Percentiles rank a stretch among this genome's conserved stretches.
Evolutionary conservation across 2,113 vertebrate species (phyloP).

Genomic region (Gopherus flavomarginatus): DNA sequence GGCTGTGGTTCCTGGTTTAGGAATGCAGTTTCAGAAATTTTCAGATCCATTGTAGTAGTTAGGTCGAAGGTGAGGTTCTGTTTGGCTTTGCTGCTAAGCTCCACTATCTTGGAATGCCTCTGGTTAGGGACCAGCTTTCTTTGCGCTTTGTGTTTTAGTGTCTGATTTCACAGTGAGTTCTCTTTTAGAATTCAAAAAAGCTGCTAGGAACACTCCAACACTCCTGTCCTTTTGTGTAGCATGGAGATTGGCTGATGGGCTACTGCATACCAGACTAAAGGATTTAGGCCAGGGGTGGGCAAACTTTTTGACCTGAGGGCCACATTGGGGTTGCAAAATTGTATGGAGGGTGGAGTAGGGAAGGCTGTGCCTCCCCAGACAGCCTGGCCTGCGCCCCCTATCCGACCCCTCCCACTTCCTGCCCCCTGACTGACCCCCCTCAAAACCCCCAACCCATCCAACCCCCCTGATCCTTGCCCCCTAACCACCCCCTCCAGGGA

Average conservation of each 20-base stretch:
- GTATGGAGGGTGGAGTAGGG: too few relatives aligned
- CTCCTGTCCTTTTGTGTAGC: neutral
- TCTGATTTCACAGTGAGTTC: neutral
- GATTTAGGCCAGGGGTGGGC: neutral
- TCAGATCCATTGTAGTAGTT: neutral
- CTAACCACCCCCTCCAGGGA: too few relatives aligned
- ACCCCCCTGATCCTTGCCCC: too few relatives aligned
- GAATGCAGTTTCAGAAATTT: neutral
- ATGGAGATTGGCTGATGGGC: neutral
- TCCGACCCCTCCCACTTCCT: too few relatives aligned
- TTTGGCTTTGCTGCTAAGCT: neutral
- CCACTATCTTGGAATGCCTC: neutral
- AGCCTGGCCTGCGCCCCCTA: too few relatives aligned
- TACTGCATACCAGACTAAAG: neutral
- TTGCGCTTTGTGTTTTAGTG: neutral
- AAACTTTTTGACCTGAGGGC: too few relatives aligned
- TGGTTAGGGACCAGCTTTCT: neutral
- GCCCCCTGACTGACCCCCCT: too few relatives aligned
- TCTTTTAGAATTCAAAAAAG: neutral
- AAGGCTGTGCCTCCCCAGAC: too few relatives aligned
- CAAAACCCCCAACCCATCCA: too few relatives aligned
- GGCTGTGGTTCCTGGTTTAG: too few relatives aligned
- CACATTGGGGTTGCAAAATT: too few relatives aligned
- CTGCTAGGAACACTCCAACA: neutral
- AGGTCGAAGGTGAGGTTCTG: neutral